Evolutionary conservation across 1,140 invertebrate genomes (phyloP), one percentile per base, ranked within the genome.

Genomic region (Aphis gossypii): DNA sequence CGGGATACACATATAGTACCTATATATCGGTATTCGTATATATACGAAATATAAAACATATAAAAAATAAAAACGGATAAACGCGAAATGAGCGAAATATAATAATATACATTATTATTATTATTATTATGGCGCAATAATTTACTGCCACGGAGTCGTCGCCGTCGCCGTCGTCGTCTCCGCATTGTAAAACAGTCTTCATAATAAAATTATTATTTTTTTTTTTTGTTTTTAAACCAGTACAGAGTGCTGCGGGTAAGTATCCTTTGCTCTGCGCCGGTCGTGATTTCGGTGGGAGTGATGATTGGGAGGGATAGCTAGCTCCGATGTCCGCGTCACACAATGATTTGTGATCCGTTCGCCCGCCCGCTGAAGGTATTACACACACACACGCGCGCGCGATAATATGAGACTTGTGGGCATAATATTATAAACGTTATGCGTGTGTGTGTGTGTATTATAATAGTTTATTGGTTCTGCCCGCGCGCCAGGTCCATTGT

Each of bases 401-500:
- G 41, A 86, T 89, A 54, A 51, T 90, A 90, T 90, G 76, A 83
- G 76, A 90, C 88, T 56, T 90, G n/a, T 54, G 88, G 30, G 48
- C 48, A 90, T 9, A 90, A 90, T 54, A 90, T 51, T 90, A 90
- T 89, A 54, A 54, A 56, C 48, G 48, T 54, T 48, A 51, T 48
- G 30, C 9, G 44, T 3, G 88, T 41, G 51, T 35, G 51, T 35
- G 88, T 35, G 51, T 41, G 54, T 11, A 60, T 60, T 90, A 60
- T 90, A 90, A 90, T 90, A 56, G 54, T 90, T 90, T 90, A 90
- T 90, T 68, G 89, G 89, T 90, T 68, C 38, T 60, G 38, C 30
- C 1, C 23, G 23, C 54, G 54, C 46, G 46, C n/a, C 35, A 90
- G 89, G 56, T 46, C 89, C 89, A 90, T 90, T 90, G 89, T 90